These are phyloP conservation scores for Sitobion miscanthi DNA, from an alignment of 1,140 invertebrate genomes.

Conservation along the genomic window DNA sequence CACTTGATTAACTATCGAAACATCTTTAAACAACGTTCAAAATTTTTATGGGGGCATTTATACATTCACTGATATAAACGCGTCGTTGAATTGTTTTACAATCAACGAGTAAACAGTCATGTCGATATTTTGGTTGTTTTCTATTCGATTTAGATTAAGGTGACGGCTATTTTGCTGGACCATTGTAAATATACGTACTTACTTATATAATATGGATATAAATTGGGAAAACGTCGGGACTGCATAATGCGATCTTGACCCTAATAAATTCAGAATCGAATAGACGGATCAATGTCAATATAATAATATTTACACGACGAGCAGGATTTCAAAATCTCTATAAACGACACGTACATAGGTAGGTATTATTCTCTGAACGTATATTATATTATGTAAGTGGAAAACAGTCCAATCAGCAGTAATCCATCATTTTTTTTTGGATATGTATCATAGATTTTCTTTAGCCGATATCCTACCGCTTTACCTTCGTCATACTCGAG, in stretches of 20 bases:
- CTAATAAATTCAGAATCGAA: neutral
- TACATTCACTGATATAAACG: neutral
- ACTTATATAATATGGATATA: neutral
- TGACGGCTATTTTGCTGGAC: neutral
- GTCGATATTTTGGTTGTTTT: neutral
- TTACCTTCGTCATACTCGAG: neutral
- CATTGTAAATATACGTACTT: too few relatives aligned
- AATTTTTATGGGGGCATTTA: neutral
- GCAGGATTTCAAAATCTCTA: neutral
- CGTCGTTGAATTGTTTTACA: neutral
- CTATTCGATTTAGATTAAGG: neutral
- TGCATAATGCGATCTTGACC: neutral
- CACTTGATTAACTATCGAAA: neutral
- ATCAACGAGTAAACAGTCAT: neutral
- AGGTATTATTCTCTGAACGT: neutral
- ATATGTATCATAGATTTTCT: neutral
- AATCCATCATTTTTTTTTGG: neutral
- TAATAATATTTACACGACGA: neutral
- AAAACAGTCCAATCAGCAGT: neutral
- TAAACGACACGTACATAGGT: neutral
- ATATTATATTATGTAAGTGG: neutral
- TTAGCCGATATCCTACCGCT: neutral
- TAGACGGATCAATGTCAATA: neutral
- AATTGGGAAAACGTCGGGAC: neutral
- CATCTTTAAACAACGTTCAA: neutral